These are phyloP conservation scores for Herminia tarsipennalis DNA, from an alignment of 2,888 invertebrate species.

Conservation along the genomic window DNA sequence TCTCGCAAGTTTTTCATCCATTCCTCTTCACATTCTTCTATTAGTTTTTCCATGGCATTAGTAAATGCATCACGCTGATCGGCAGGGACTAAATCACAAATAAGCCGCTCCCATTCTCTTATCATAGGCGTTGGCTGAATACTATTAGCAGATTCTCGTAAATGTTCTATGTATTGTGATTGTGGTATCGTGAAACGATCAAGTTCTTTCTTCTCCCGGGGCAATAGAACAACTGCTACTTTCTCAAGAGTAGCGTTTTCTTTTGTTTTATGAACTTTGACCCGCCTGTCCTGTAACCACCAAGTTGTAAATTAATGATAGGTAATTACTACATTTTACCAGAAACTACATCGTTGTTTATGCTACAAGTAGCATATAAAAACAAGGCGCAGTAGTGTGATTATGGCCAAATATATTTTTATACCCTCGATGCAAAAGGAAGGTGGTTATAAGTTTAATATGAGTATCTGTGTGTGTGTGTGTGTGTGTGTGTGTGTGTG, in stretches of 20 bases:
- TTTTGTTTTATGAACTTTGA: conserved; percentile 70
- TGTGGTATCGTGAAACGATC: conserved; percentile 79
- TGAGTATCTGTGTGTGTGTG: no score
- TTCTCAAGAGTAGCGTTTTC: conserved; percentile 71
- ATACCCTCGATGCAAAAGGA: no score
- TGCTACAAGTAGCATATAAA: no score
- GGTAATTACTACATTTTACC: no score
- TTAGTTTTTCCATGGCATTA: conserved; percentile 77
- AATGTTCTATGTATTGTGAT: conserved; percentile 79
- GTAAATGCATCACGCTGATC: conserved; percentile 84
- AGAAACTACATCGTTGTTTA: no score
- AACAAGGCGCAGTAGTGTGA: no score
- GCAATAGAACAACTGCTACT: conserved; percentile 63
- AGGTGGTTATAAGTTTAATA: no score
- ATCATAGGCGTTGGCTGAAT: conserved; percentile 87
- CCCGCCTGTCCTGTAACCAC: no score
- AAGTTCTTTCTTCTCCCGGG: conserved; percentile 65
- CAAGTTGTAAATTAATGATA: no score
- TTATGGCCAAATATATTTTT: no score
- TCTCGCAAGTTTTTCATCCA: conserved; percentile 87
- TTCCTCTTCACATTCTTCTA: conserved; percentile 84
- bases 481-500: no score
- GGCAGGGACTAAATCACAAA: conserved; percentile 83
- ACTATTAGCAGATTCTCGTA: conserved; percentile 85
- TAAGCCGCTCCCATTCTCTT: conserved; percentile 86